phyloP scores from a whole-genome alignment of 2,797 vertebrate genomes.

The Squalus acanthias region DNA sequence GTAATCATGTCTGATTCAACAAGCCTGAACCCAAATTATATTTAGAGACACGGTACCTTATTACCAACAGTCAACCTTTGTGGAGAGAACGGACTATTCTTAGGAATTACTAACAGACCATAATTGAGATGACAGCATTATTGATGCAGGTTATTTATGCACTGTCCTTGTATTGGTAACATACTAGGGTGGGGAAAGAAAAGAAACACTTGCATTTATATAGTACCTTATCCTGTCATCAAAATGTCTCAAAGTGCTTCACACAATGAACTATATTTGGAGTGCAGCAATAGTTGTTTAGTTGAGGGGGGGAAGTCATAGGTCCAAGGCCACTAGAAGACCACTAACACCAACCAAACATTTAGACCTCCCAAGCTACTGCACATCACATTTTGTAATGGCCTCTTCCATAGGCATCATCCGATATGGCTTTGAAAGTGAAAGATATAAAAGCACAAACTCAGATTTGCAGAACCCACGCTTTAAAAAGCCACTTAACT shows the following conservation, averaged over 20 bases:
- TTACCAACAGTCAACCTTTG: background rate
- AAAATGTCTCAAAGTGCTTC: background rate
- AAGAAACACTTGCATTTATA: background rate
- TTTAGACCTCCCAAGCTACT: background rate
- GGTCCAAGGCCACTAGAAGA: background rate
- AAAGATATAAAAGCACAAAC: background rate
- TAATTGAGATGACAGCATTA: background rate
- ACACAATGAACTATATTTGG: background rate
- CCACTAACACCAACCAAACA: background rate
- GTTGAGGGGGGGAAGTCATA: background rate
- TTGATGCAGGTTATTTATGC: background rate
- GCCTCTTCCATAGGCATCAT: background rate
- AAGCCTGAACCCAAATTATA: background rate
- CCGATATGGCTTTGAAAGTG: background rate
- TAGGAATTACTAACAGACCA: background rate
- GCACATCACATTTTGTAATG: background rate
- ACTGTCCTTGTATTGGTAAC: background rate
- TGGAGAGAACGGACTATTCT: background rate
- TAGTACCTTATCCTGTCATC: background rate
- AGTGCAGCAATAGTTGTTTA: background rate
- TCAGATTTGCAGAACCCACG: background rate
- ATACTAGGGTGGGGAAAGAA: background rate
- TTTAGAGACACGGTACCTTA: background rate
- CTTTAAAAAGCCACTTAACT: background rate
- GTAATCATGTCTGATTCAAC: background rate